phyloP scores from a whole-genome alignment of 2,888 invertebrate genomes.

The Osedax frankpressi region DNA sequence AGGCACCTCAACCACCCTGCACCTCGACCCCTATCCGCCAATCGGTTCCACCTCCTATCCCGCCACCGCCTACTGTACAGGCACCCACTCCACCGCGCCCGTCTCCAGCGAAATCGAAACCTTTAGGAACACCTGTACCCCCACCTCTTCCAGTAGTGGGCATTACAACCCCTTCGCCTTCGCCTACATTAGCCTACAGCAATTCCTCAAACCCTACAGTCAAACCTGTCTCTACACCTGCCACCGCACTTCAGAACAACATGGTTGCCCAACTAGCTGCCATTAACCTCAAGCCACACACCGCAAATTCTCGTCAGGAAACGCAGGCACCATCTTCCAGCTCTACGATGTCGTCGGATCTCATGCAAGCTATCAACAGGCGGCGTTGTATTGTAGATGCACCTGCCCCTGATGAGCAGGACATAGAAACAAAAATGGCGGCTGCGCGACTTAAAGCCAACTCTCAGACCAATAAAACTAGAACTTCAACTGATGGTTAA shows the following conservation, averaged over 20 bases:
- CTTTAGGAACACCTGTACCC: neutral
- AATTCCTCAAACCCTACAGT: neutral
- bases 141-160: too few relatives aligned
- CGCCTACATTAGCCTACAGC: neutral
- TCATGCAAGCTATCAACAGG: neutral
- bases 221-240: neutral
- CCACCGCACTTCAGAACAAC: neutral
- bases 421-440: neutral
- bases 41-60: too few relatives aligned
- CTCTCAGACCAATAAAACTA: neutral
- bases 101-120: neutral
- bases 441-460: neutral
- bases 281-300: neutral
- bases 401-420: neutral
- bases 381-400: neutral
- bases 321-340: neutral
- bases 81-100: neutral
- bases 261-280: neutral
- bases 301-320: too few relatives aligned
- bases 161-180: neutral
- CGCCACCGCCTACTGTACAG: neutral
- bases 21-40: too few relatives aligned
- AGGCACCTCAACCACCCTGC: neutral
- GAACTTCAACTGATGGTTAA: neutral
- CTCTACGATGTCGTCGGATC: neutral